Base-by-base conservation (phyloP, 1,140 invertebrate species). In the Bombyx mandarina region DNA sequence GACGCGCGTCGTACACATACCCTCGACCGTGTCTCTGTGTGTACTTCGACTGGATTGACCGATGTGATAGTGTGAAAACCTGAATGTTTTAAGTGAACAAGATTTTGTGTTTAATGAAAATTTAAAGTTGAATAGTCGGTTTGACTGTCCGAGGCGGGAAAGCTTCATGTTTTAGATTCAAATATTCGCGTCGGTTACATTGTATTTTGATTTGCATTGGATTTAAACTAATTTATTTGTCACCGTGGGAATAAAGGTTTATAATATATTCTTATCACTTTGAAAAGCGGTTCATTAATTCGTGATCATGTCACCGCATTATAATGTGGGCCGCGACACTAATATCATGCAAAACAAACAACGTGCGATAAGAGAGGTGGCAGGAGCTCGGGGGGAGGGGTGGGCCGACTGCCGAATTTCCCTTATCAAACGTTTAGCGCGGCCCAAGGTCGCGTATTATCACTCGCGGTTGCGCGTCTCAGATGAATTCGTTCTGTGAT, bases 311-410 rank as follows among this genome's bases (percentile, higher is more conserved):
- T 67, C 64, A 72, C 45, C 63, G 71, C 62, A 71, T 77, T 71
- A 75, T 69, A 67, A 76, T 77, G 51, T 69, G 65, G 64, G 54
- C 55, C 69, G 69, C 66, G 72, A 69, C 73, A 75, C 54, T 79
- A 76, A 75, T 82, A 75, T 74, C 56, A 71, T 79, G 71, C 70
- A 79, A 82, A 82, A 80, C 67, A 79, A 81, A 81, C 73, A 77
- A 46, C 45, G 45, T 49, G 61, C 58, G 75, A 80, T 79, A 80
- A 80, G 70, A 66, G 67, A 49, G n/a, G 44, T 51, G 58, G 66
- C 54, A 66, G 69, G 71, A 69, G 62, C 43, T 65, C 53, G 63
- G 65, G 67, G 65, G 43, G 54, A 7, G 51, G 8, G 57, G 51
- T 35, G 57, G 49, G 44, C 49, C 56, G 58, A 53, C 58, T 66